Evolutionary conservation across 2,888 invertebrate genomes (phyloP).

Genomic region (Nyleta sp.): DNA sequence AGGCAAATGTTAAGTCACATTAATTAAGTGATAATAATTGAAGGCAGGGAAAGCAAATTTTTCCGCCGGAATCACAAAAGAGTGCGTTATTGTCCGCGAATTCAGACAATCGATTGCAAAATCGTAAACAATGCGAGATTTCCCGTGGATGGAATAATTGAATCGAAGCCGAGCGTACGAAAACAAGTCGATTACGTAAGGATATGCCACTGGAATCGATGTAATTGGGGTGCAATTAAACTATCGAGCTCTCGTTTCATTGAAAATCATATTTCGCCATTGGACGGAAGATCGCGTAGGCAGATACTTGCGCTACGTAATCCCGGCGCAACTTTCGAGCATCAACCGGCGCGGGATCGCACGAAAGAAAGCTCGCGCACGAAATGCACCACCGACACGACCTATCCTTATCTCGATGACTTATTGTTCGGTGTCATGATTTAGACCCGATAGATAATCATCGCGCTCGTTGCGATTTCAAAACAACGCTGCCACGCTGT

Average conservation of each 20-base stretch:
- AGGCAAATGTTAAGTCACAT: constrained; percentile 11
- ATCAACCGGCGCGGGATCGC: constrained; percentile 32
- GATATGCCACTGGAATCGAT: neutral
- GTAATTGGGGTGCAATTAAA: constrained; percentile 27
- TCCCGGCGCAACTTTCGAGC: constrained; percentile 45
- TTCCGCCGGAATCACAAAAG: no score
- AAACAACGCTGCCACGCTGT: no score
- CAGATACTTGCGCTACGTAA: constrained; percentile 43
- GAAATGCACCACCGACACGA: constrained; percentile 39
- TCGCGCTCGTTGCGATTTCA: neutral
- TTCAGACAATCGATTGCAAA: no score
- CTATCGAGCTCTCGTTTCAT: constrained; percentile 15
- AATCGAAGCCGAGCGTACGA: neutral
- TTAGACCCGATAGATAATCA: constrained; percentile 6
- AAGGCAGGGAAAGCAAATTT: no score
- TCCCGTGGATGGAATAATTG: constrained; percentile 3
- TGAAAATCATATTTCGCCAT: constrained; percentile 42
- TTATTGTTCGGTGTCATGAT: constrained; percentile 38
- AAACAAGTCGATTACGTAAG: constrained; percentile 7
- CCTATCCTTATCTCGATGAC: constrained; percentile 68
- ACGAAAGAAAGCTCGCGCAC: constrained; percentile 49
- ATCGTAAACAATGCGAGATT: no score
- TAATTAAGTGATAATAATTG: constrained; percentile 37
- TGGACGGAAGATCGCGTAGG: constrained; percentile 31
- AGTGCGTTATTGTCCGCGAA: no score